Conservation (phyloP, 2,113 vertebrate species). For the Pagrus major region DNA sequence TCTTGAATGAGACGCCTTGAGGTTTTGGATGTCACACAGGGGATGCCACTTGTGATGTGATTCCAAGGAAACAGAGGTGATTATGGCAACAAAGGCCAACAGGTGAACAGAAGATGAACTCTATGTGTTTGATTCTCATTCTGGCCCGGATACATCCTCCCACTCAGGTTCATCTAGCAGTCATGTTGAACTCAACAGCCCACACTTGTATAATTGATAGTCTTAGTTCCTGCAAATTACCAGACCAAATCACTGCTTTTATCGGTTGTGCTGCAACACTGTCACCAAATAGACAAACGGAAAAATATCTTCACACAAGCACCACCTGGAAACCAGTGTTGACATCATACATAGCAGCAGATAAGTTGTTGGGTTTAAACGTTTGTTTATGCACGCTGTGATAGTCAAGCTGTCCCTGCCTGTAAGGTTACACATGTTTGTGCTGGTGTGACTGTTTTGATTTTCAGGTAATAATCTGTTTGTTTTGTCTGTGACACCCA, state of each 20-base stretch:
- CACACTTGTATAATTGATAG: conserved; percentile 3
- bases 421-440: conserved; percentile 52
- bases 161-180: conserved; percentile 49
- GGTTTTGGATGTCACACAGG: conserved; percentile 54
- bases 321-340: conserved; percentile 39
- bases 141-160: not conserved
- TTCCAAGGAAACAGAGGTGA: conserved; percentile 28
- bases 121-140: conserved; percentile 31
- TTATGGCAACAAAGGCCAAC: conserved; percentile 58
- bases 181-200: conserved; percentile 39
- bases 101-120: conserved; percentile 1
- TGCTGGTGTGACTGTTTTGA: conserved; percentile 60
- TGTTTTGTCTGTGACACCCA: conserved; percentile 72
- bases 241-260: conserved; percentile 10
- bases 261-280: conserved; percentile 11
- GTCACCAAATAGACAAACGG: conserved; percentile 10
- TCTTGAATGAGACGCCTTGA: conserved; percentile 39
- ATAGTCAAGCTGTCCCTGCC: conserved; percentile 11
- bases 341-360: conserved; percentile 18
- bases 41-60: conserved; percentile 57
- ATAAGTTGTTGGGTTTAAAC: conserved; percentile 20
- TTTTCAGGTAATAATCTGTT: conserved; percentile 81
- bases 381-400: conserved; percentile 37
- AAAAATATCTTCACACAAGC: conserved; percentile 15
- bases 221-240: conserved; percentile 23